A percentile compares a stretch with the other conserved stretches of the same genome.
Evolutionary conservation across 1,140 invertebrate genomes (phyloP).

Genomic region (Plectrocnemia conspersa): DNA sequence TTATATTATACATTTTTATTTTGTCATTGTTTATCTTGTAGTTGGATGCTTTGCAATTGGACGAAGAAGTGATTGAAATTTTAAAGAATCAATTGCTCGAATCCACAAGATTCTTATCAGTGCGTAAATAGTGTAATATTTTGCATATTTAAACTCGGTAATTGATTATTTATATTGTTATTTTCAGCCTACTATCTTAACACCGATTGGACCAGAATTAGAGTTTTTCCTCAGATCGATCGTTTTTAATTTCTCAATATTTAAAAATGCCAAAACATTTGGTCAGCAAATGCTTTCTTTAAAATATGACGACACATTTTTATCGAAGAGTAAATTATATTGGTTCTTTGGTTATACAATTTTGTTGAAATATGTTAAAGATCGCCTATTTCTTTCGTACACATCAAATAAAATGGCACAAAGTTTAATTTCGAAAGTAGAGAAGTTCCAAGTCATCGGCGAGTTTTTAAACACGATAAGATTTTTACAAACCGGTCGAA

Average conservation of each 20-base stretch:
- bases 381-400: conserved; percentile 49
- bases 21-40: conserved; percentile 15
- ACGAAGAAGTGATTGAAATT: conserved; percentile 31
- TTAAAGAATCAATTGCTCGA: conserved; percentile 32
- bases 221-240: conserved; percentile 54
- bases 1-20: conserved; percentile 2
- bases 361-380: conserved; percentile 52
- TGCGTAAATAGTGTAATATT: conserved; percentile 17
- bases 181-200: conserved; percentile 50
- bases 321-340: conserved; percentile 49
- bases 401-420: conserved; percentile 50
- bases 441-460: conserved; percentile 52
- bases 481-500: conserved; percentile 58
- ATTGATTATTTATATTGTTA: conserved; percentile 9
- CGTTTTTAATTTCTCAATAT: conserved; percentile 56
- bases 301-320: conserved; percentile 52
- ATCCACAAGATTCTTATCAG: conserved; percentile 29
- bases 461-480: conserved; percentile 58
- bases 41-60: conserved; percentile 32
- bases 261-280: conserved; percentile 53
- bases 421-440: conserved; percentile 47
- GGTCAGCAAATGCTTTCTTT: conserved; percentile 59
- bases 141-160: neutral
- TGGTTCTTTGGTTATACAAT: conserved; percentile 54
- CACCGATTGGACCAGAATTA: conserved; percentile 54